Evolutionary conservation across 2,797 vertebrate species (phyloP).

Genomic region (Ambastaia sidthimunki): DNA sequence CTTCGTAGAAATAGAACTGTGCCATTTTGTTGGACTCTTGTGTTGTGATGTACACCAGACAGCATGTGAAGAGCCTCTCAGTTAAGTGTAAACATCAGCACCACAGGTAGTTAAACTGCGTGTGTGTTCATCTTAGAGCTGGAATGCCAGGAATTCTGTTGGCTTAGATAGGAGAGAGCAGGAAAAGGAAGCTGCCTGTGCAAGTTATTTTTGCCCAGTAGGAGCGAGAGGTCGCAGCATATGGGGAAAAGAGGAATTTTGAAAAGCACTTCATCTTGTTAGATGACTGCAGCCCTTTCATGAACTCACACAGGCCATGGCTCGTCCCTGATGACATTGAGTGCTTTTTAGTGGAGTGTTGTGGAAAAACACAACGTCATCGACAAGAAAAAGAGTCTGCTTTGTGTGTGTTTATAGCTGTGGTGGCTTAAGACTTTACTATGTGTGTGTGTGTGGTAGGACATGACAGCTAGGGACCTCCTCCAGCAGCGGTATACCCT

Average conservation of each 20-base stretch:
- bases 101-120: constrained; percentile 53
- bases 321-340: constrained; percentile 27
- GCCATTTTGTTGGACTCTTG: neutral
- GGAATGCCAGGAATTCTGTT: constrained; percentile 60
- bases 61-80: constrained; percentile 31
- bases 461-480: constrained; percentile 95
- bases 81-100: constrained; percentile 30
- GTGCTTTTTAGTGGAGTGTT: constrained; percentile 1
- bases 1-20: no score
- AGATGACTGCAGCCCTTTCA: constrained; percentile 60
- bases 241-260: constrained; percentile 73
- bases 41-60: no score
- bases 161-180: constrained; percentile 71
- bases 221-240: constrained; percentile 74
- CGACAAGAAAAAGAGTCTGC: neutral
- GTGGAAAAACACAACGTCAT: constrained; percentile 20
- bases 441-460: constrained; percentile 86
- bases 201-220: constrained; percentile 80
- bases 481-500: constrained; percentile 95
- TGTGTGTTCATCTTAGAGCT: constrained; percentile 18
- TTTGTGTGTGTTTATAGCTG: constrained; percentile 78
- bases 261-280: constrained; percentile 62
- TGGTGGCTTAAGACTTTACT: constrained; percentile 63
- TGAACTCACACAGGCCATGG: constrained; percentile 39
- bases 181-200: constrained; percentile 74